Percentiles rank a stretch among this genome's conserved stretches.
These are phyloP conservation scores for Neoaliturus tenellus DNA, from an alignment of 2,888 invertebrate genomes.

Conservation along the genomic window DNA sequence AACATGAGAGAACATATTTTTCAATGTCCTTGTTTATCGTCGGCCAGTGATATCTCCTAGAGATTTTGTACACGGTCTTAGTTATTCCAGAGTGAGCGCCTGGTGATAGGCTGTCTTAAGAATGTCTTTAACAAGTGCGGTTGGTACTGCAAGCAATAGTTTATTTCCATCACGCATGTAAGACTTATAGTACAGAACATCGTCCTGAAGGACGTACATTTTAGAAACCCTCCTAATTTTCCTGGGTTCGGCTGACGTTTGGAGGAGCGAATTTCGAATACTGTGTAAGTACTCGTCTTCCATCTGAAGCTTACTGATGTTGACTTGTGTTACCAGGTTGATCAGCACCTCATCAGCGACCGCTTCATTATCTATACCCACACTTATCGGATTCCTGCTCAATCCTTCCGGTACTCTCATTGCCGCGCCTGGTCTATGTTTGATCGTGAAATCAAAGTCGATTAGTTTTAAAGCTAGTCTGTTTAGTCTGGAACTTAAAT, in stretches of 20 bases:
- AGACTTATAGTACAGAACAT: background rate
- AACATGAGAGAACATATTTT: constrained; percentile 31
- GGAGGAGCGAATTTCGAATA: background rate
- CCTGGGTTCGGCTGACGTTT: background rate
- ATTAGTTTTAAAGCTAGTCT: constrained; percentile 43
- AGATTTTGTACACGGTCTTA: constrained; percentile 22
- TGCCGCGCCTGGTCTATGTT: constrained; percentile 37
- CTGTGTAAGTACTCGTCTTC: background rate
- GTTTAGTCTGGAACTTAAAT: constrained; percentile 23
- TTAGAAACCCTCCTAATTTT: constrained; percentile 19
- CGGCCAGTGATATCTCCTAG: constrained; percentile 40
- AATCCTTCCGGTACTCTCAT: constrained; percentile 42
- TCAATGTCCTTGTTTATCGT: constrained; percentile 19
- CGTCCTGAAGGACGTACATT: background rate
- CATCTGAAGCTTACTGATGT: background rate
- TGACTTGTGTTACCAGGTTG: background rate
- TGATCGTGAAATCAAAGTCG: constrained; percentile 54
- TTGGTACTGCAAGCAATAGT: background rate
- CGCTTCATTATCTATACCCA: background rate
- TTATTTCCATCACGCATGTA: background rate
- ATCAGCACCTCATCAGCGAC: background rate
- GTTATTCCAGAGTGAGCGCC: constrained; percentile 34
- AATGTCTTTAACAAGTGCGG: background rate
- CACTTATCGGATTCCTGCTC: background rate
- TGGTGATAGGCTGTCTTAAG: constrained; percentile 32